A percentile compares a stretch with the other conserved stretches of the same genome.
Conservation (phyloP, 2,113 vertebrate species). For the Parotia lawesii region DNA sequence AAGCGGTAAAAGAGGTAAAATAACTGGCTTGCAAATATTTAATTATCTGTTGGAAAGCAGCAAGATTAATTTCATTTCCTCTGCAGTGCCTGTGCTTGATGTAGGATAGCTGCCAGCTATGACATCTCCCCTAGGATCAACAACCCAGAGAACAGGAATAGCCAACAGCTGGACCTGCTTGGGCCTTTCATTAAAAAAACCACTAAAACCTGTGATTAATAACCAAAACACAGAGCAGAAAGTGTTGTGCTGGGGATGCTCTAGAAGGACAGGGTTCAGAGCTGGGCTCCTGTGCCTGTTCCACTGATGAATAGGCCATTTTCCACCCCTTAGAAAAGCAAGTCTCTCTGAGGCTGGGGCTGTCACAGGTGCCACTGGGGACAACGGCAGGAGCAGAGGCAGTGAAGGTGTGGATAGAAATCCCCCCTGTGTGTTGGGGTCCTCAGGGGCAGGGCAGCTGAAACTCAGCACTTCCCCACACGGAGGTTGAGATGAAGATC, state of each 20-base stretch:
- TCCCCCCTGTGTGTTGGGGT: not conserved
- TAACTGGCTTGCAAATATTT: not conserved
- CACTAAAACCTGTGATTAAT: not conserved
- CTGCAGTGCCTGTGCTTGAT: not conserved
- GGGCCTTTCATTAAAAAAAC: not conserved
- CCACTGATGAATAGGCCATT: not conserved
- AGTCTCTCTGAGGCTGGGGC: not conserved
- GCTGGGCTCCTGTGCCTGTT: not conserved
- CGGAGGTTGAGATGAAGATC: accelerated
- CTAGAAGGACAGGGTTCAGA: not conserved
- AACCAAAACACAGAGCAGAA: not conserved
- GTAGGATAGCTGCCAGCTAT: constrained; percentile 3
- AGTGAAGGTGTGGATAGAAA: not conserved
- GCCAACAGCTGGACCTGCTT: not conserved
- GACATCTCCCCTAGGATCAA: not conserved
- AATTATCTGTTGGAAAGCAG: not conserved
- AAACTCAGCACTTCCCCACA: accelerated
- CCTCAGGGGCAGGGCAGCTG: not conserved
- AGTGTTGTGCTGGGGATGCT: not conserved
- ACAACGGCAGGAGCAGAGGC: accelerated
- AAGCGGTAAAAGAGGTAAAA: not conserved
- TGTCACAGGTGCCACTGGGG: accelerated
- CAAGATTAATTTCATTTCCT: not conserved
- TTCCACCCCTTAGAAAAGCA: not conserved
- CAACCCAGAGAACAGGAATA: not conserved